Evolutionary conservation across 2,888 invertebrate genomes (phyloP), one percentile per base, ranked within the genome.

Genomic region (Vesta saturnalis): DNA sequence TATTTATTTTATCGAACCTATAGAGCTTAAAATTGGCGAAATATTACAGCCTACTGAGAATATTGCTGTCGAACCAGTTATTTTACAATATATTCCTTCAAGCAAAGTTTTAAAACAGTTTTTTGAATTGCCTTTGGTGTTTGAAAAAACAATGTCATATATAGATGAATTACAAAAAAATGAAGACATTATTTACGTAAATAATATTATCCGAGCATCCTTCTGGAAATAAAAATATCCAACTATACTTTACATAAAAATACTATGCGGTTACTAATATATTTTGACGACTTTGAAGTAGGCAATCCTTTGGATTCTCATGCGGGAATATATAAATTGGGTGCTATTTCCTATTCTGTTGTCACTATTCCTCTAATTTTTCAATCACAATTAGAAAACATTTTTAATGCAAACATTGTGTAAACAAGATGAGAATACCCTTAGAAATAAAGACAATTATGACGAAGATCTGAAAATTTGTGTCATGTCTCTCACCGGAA

Each of bases 401-500:
- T 43, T n/a, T 43, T 43, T 43, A 5, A 5, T 3, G 43, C 43
- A 15, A n/a, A 1, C 1, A 2, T 16, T 15, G n/a, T 1, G 1
- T 6, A 1, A 1, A 1, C 16, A 58, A 43, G 6, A 39, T 4
- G 8, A 1, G 1, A 19, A 58, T 18, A 18, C 16, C 1, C 39
- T 35, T 4, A 4, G 46, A 8, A 43, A 15, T 43, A 76, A 77
- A 15, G 16, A 18, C 1, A 49, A 49, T 10, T 49, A 49, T n/a
- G n/a, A n/a, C n/a, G n/a, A n/a, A n/a, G n/a, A n/a, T n/a, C n/a
- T n/a, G n/a, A n/a, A n/a, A n/a, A n/a, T n/a, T n/a, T n/a, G n/a
- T n/a, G n/a, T n/a, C n/a, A n/a, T n/a, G n/a, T n/a, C n/a, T n/a
- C n/a, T n/a, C n/a, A n/a, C n/a, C n/a, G n/a, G n/a, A n/a, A n/a